phyloP scores from a whole-genome alignment of 2,113 vertebrate species.

The Phaethon lepturus region DNA sequence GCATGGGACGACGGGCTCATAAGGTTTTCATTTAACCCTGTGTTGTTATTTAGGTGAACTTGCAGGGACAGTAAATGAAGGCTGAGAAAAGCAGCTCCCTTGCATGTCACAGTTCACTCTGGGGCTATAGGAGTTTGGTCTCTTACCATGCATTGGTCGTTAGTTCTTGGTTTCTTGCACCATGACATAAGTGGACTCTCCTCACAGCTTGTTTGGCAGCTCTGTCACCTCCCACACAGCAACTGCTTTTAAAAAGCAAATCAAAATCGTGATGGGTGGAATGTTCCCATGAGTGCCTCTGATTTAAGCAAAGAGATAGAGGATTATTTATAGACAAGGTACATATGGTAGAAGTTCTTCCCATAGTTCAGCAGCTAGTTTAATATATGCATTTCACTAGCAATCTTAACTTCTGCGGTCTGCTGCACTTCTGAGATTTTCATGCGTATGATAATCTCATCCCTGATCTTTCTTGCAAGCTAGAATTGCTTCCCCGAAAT shows the following conservation, averaged over 20 bases:
- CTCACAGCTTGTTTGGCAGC: neutral
- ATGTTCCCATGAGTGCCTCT: neutral
- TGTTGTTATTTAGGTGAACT: neutral
- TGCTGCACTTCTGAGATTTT: neutral
- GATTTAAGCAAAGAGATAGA: neutral
- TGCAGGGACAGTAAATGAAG: neutral
- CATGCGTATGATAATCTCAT: neutral
- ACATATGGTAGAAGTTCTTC: neutral
- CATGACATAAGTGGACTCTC: neutral
- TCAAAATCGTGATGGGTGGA: neutral
- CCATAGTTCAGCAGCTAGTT: neutral
- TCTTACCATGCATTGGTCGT: rapidly evolving
- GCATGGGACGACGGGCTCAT: neutral
- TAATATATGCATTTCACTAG: neutral
- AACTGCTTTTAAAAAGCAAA: neutral
- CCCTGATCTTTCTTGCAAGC: neutral
- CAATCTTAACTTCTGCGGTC: neutral
- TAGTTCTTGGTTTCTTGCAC: neutral
- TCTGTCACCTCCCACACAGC: neutral
- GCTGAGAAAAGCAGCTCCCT: neutral
- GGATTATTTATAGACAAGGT: slow-evolving; percentile 26
- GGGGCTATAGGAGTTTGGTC: neutral
- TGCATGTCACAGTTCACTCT: neutral
- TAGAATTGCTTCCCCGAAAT: neutral
- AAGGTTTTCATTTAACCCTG: neutral